Evolutionary conservation across 2,113 vertebrate species (phyloP).

Genomic region (Catharus fuscescens): DNA sequence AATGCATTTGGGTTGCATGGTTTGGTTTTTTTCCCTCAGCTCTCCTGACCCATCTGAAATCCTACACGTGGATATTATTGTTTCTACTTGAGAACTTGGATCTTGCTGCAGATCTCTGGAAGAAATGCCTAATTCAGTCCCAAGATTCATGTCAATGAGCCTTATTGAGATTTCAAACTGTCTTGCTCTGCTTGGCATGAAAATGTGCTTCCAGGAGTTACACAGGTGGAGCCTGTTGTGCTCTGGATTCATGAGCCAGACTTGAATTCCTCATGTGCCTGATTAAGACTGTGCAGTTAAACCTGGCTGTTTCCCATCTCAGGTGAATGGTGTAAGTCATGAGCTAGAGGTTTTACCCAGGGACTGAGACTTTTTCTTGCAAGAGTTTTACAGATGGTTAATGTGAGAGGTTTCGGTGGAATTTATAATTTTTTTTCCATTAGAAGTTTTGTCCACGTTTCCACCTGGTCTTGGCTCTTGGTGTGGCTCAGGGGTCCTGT

Average conservation of each 20-base stretch:
- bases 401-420: neutral
- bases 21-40: neutral
- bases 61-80: neutral
- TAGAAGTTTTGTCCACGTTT: neutral
- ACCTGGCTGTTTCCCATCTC: neutral
- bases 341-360: neutral
- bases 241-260: neutral
- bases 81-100: neutral
- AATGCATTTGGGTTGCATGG: neutral
- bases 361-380: neutral
- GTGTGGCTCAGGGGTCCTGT: fast-evolving
- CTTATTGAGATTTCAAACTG: neutral
- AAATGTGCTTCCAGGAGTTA: neutral
- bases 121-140: neutral
- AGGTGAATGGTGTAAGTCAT: neutral
- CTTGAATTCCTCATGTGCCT: neutral
- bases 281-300: neutral
- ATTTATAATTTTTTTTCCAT: neutral
- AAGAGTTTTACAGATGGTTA: neutral
- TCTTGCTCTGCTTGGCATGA: neutral
- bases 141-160: fast-evolving
- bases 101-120: neutral
- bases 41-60: neutral
- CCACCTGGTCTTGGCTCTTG: neutral
- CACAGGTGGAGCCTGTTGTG: neutral